Conservation (phyloP, 1,140 invertebrate genomes). For the Forficula auricularia region DNA sequence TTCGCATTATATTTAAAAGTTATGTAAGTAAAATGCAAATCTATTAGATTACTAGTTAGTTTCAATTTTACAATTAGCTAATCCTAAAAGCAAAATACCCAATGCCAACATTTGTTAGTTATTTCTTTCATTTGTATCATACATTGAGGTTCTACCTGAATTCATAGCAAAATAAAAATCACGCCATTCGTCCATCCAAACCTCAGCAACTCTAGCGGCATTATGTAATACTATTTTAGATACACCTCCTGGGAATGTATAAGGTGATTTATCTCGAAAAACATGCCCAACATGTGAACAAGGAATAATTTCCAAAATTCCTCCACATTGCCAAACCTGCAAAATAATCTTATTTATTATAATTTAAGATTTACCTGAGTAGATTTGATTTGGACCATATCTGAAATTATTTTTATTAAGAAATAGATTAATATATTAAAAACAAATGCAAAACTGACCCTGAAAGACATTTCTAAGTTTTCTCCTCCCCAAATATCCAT, state of each 20-base stretch:
- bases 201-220: constrained; percentile 86
- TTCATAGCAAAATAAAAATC: constrained; percentile 98
- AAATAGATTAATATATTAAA: too few species aligned
- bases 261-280: constrained; percentile 97
- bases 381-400: too few species aligned
- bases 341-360: constrained; percentile 14
- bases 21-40: too few species aligned
- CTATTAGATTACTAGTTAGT: background rate
- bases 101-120: background rate
- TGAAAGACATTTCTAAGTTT: constrained; percentile 97
- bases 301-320: constrained; percentile 84
- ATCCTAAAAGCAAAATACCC: constrained; percentile 3
- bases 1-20: too few species aligned
- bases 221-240: constrained; percentile 94
- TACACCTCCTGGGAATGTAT: constrained; percentile 97
- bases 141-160: constrained; percentile 57
- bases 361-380: too few species aligned
- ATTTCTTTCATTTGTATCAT: background rate
- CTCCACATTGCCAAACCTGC: constrained; percentile 96
- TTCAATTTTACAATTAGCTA: background rate
- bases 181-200: constrained; percentile 98
- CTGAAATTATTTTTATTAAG: too few species aligned
- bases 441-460: constrained; percentile 58
- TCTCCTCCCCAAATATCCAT: constrained; percentile 99
- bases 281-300: constrained; percentile 96